Conservation (phyloP, 2,797 vertebrate genomes). For the Coracias cyanogaster region DNA sequence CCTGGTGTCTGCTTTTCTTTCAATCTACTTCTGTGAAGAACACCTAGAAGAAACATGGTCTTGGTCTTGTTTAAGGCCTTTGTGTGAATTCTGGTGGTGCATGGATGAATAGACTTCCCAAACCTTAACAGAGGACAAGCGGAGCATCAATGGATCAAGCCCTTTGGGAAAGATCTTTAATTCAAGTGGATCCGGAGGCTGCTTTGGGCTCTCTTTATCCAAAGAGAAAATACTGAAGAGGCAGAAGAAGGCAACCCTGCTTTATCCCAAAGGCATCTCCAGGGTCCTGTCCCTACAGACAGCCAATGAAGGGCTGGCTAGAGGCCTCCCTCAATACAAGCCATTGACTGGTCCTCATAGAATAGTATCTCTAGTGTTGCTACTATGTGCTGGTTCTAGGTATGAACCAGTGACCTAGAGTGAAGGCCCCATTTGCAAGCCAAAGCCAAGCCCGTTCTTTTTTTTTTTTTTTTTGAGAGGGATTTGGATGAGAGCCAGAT, state of each 20-base stretch:
- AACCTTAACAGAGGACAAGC: neutral
- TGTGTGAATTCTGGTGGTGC: neutral
- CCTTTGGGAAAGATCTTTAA: neutral
- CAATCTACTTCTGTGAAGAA: rapidly evolving
- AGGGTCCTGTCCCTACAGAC: neutral
- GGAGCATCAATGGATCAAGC: neutral
- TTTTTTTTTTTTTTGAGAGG: neutral
- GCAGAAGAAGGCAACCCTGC: neutral
- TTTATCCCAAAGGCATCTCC: neutral
- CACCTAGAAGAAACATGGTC: neutral
- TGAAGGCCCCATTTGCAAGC: neutral
- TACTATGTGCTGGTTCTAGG: neutral
- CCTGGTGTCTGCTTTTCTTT: neutral
- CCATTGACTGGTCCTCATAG: neutral
- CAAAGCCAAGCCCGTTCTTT: neutral
- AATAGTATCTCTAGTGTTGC: neutral
- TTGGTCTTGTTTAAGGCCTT: neutral
- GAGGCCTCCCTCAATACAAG: neutral
- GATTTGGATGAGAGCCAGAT: constrained; percentile 10
- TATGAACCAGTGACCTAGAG: constrained; percentile 40
- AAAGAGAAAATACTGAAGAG: neutral
- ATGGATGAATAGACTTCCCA: neutral
- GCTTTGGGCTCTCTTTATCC: constrained; percentile 7
- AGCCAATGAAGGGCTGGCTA: neutral
- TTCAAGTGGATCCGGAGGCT: neutral